A percentile compares a stretch with the other conserved stretches of the same genome.
Conservation (phyloP, 2,113 vertebrate species). For the Pelvicachromis taeniatus region DNA sequence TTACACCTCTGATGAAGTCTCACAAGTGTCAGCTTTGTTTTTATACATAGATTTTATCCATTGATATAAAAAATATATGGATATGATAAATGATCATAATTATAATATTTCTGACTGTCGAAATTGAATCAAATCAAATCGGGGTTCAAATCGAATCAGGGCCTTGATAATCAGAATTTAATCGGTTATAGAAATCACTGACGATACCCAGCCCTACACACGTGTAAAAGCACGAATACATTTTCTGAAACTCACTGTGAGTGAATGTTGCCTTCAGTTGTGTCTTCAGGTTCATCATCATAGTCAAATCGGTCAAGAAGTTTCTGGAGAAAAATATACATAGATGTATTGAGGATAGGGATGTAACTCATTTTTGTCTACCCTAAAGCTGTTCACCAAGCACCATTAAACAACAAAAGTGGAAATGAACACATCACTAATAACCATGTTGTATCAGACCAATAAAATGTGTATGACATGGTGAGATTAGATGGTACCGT, state of each 20-base stretch:
- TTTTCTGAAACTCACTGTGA: constrained; percentile 48
- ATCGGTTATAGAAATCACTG: not conserved
- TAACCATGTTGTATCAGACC: not conserved
- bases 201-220: not conserved
- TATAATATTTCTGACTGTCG: no score
- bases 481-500: not conserved
- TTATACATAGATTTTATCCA: not conserved
- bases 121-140: not conserved
- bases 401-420: not conserved
- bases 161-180: not conserved
- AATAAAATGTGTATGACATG: not conserved
- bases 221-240: not conserved
- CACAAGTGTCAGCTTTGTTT: not conserved
- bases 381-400: not conserved
- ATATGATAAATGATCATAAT: no score
- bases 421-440: not conserved
- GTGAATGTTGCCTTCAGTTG: constrained; percentile 75
- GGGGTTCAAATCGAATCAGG: not conserved
- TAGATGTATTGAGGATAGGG: not conserved
- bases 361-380: not conserved
- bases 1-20: not conserved
- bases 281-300: constrained; percentile 90
- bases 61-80: not conserved
- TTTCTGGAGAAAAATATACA: constrained; percentile 70
- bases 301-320: constrained; percentile 94